A percentile compares a stretch with the other conserved stretches of the same genome.
Conservation (phyloP, 2,797 vertebrate species). For the Eleutherodactylus coqui region DNA sequence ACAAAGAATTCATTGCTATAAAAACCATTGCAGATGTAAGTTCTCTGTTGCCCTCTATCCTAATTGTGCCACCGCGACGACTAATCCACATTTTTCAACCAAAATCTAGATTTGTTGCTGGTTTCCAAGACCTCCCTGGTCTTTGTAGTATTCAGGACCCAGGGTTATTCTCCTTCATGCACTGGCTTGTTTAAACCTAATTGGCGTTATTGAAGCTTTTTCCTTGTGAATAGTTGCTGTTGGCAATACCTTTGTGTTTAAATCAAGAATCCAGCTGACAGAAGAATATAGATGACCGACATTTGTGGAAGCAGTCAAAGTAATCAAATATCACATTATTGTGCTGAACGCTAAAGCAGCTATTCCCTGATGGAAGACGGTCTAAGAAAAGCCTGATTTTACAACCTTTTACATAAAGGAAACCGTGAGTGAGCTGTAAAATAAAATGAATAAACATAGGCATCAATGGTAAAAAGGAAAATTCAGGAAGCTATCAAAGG, state of each 20-base stretch:
- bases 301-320: background rate
- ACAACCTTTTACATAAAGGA: background rate
- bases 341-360: background rate
- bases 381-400: background rate
- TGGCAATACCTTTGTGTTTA: background rate
- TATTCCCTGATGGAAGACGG: background rate
- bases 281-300: background rate
- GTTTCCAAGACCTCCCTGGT: background rate
- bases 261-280: background rate
- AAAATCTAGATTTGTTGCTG: background rate
- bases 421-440: background rate
- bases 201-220: background rate
- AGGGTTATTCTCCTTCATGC: background rate
- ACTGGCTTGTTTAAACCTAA: background rate
- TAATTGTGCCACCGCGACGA: background rate
- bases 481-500: background rate
- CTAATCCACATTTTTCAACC: background rate
- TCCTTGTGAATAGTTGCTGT: background rate
- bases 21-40: background rate
- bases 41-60: background rate
- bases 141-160: background rate
- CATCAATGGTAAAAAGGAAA: background rate
- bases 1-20: background rate
- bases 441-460: background rate
- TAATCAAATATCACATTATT: background rate